Base-by-base conservation (phyloP, 2,113 vertebrate genomes). In the Murina feae region DNA sequence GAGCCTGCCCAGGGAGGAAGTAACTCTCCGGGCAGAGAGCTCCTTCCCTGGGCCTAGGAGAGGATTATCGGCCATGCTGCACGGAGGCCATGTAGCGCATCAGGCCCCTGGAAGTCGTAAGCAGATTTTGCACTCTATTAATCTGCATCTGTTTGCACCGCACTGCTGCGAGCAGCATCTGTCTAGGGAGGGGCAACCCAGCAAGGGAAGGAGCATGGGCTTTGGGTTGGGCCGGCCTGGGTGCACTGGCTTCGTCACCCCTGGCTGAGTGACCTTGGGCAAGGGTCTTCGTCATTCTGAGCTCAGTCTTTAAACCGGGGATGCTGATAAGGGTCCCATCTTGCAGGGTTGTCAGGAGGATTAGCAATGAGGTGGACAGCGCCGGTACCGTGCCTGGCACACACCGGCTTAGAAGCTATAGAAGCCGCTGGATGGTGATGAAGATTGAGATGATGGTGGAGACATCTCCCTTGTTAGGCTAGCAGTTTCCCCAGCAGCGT, bases 121-220 rank as follows among this genome's bases (percentile, higher is more conserved):
- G 94, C 76, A 88, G 84, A 92, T 93, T 92, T 65, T 90, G 53
- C 92, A 95, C 91, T 90, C 92, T 88, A 88, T 94, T 95, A 96
- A 90, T 85, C 89, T 76, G 65, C 88, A 93, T 93, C 93, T 90
- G 95, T 85, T 90, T 85, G 75, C 78, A 75, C 1, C 0, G 82
- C 63, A 82, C 89, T 86, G 94, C 91, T 79, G 84, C 75, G 93
- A 69, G 72, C 9, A 0, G 66, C 94, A 84, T 83, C 89, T 63
- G 86, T 63, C 89, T 72, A 72, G 91, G 72, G 75, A 89, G 74
- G 83, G 14, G 75, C 66, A n/a, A 20, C 32, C 13, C 17, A 0
- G 2, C 49, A 25, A 71, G 0, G 28, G 32, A 32, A 32, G 63
- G 25, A 71, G 65, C 3, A 3, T 30, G 63, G 63, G 82, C 44